Evolutionary conservation across 2,797 vertebrate genomes (phyloP), one percentile per base, ranked within the genome.

Genomic region (Siniperca scherzeri): DNA sequence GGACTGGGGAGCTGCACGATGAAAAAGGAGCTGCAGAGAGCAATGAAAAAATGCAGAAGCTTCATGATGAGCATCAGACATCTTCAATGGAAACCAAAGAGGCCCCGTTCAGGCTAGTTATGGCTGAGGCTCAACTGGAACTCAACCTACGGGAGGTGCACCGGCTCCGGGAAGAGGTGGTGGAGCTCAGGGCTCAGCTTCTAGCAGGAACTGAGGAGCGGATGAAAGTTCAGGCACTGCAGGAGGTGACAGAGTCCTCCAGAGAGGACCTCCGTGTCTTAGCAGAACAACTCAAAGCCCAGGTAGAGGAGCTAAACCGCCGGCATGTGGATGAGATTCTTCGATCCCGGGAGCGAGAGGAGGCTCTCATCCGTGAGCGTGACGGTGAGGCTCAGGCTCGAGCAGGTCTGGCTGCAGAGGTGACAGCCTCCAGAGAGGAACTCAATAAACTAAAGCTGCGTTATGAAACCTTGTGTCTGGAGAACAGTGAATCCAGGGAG

Each of bases 291-390:
- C 93, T 96, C 2, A 96, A 96, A 81, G 95, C 92, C 61, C 97
- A 98, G 82, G 96, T 91, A 0, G 97, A 98, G 85, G 95, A 95
- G 71, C 95, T 98, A 19, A 98, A 97, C 90, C 95, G 96, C 66
- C 93, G 87, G 36, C 97, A 98, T 0, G 91, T 98, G 16, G 95
- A 97, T 22, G 97, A 99, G 83, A 94, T 98, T 12, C 82, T 97
- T 27, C 94, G 89, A 10, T 96, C 92, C 55, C 93, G 94, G 2
- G 96, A 97, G 88, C 95, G 78, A 22, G 97, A 97, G 67, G 96
- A 96, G 17, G 70, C 62, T 0, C 3, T 94, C 72, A 19, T 90
- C 30, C 95, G 94, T 16, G 94, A 97, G 75, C 90, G 91, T 22
- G 94, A 96, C 3, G 55, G 36, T 0, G 93, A 94, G 90, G 93